Base-by-base conservation (phyloP, 2,797 vertebrate species). In the Telmatherina bonti region DNA sequence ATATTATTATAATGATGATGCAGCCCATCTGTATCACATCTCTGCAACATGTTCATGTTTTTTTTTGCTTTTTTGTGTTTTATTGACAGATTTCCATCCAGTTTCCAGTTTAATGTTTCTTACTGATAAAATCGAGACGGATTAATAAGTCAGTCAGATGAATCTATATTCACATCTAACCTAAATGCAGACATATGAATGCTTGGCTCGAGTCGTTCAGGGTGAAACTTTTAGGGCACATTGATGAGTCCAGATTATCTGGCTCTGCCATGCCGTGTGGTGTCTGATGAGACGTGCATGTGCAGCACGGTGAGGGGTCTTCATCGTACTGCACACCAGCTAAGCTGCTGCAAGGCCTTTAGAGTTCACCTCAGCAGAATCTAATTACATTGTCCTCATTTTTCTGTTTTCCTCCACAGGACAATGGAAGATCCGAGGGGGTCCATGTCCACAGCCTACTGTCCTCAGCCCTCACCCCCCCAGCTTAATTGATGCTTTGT, bases 401-500 rank as follows among this genome's bases (percentile, higher is more conserved):
- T 82, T 43, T 78, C 31, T 75, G 62, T 72, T 45, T 60, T 78
- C 58, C 11, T 4, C 10, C 18, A 24, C 0, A 9, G 26, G 49
- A 82, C 79, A 85, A 79, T 63, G 1, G 76, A 27, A 43, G 24
- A 24, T 1, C 47, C 0, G 36, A 29, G 70, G 82, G 82, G 72
- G 75, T 64, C 72, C 55, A 0, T 55, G 78, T 51, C 43, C 31
- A 31, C 27, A 15, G 59, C 60, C 69, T 45, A 4, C 69, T 18
- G 64, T 52, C 67, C 30, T 1, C 57, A 0, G 5, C 47, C 52
- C 16, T 0, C n/a, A 74, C 77, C 43, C 59, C 52, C 71, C 0
- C 41, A 1, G 68, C 71, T 71, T 78, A 80, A 80, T 69, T 75
- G 76, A 30, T 30, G 70, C 83, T 78, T 85, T 85, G 80, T 85